A percentile compares a stretch with the other conserved stretches of the same genome.
Conservation (phyloP, 2,113 vertebrate genomes). For the Mirza zaza region DNA sequence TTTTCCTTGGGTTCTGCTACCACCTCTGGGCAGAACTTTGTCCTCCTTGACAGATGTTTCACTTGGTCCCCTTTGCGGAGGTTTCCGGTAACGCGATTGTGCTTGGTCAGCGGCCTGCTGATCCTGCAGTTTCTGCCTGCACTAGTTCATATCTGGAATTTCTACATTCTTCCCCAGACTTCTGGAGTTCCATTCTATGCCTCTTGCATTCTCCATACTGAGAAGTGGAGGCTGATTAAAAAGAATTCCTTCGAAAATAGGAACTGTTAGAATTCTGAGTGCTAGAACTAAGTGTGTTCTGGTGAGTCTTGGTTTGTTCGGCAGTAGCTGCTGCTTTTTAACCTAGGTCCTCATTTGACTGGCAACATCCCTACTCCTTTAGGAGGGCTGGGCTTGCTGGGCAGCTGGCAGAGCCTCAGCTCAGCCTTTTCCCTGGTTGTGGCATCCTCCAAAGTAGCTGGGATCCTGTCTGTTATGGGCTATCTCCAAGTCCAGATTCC, state of each 20-base stretch:
- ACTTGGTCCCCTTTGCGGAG: neutral
- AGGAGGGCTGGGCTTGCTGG: neutral
- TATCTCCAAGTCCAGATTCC: neutral
- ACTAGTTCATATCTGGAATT: too few species aligned
- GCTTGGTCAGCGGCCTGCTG: too few species aligned
- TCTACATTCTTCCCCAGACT: too few species aligned
- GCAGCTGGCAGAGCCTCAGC: neutral
- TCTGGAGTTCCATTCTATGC: too few species aligned
- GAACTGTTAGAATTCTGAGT: neutral
- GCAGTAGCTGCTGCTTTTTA: neutral
- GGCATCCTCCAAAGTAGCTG: neutral
- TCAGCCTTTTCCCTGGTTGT: neutral
- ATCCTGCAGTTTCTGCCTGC: too few species aligned
- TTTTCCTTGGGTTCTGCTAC: neutral
- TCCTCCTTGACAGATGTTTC: neutral
- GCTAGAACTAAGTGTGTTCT: neutral
- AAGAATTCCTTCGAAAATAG: too few species aligned
- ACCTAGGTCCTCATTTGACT: neutral
- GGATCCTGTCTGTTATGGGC: neutral
- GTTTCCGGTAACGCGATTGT: neutral
- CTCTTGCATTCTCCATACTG: too few species aligned
- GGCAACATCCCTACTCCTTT: neutral
- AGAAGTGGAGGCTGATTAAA: too few species aligned
- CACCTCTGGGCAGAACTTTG: neutral
- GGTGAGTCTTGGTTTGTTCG: neutral